phyloP scores from a whole-genome alignment of 1,140 invertebrate genomes.

The Trichonephila clavipes region DNA sequence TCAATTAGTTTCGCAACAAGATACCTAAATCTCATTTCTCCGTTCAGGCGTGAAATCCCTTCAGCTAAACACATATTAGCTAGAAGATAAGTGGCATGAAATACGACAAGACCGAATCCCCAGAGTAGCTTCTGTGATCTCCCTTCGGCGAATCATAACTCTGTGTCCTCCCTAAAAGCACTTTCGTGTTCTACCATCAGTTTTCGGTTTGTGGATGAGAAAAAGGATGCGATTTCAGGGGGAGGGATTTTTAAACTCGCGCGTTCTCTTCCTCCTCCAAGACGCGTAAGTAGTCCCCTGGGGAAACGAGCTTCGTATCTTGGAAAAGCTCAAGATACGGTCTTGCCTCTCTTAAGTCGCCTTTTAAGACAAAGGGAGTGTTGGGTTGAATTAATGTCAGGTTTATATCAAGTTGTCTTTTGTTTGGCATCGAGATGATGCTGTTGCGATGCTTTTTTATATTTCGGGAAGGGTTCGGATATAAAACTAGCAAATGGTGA shows the following conservation, averaged over 20 bases:
- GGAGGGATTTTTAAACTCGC: neutral
- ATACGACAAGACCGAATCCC: constrained; percentile 41
- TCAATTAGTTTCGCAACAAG: constrained; percentile 23
- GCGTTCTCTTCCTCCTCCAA: neutral
- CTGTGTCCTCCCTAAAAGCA: constrained; percentile 48
- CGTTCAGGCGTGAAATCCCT: constrained; percentile 9
- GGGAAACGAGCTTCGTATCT: neutral
- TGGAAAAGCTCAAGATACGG: neutral
- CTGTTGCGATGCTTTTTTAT: neutral
- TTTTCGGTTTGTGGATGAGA: constrained; percentile 25
- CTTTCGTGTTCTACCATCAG: constrained; percentile 37
- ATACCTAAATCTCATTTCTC: constrained; percentile 22
- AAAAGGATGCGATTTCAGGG: neutral
- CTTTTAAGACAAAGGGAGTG: neutral
- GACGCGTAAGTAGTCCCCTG: neutral
- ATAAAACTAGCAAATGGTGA: too few species aligned
- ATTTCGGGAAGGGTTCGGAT: too few species aligned
- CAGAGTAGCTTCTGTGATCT: constrained; percentile 25
- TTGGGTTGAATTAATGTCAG: too few species aligned
- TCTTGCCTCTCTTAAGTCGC: neutral
- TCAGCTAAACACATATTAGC: constrained; percentile 42
- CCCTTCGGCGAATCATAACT: constrained; percentile 47
- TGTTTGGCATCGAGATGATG: neutral
- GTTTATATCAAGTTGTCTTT: too few species aligned
- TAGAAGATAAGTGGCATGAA: constrained; percentile 44